Percentiles rank a stretch among this genome's conserved stretches.
Evolutionary conservation across 2,113 vertebrate species (phyloP).

Genomic region (Cryptomyrus ogoouensis): DNA sequence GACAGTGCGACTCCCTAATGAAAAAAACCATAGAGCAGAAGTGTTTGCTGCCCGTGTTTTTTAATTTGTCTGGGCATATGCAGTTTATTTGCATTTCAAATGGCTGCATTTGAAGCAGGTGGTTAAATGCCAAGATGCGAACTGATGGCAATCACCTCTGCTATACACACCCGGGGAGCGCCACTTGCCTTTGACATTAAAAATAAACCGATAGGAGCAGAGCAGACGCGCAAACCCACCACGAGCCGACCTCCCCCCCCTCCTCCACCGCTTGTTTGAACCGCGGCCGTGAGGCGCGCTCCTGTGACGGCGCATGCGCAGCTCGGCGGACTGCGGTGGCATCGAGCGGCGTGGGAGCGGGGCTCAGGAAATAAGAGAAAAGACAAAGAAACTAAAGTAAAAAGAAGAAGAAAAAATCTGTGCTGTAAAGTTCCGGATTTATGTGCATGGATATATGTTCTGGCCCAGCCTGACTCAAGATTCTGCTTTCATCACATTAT

Average conservation of each 20-base stretch:
- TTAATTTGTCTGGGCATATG: constrained; percentile 62
- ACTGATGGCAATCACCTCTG: constrained; percentile 68
- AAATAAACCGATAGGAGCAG: constrained; percentile 45
- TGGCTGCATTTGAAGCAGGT: constrained; percentile 62
- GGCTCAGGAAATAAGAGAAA: constrained; percentile 2
- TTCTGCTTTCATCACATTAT: constrained; percentile 58
- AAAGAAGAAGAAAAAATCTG: constrained; percentile 45
- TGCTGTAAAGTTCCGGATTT: not conserved
- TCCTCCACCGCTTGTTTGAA: not conserved
- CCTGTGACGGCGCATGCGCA: not conserved
- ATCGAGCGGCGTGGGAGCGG: not conserved
- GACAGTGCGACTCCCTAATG: constrained; percentile 50
- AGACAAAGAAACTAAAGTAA: constrained; percentile 38
- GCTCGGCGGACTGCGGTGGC: not conserved
- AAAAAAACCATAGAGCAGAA: constrained; percentile 56
- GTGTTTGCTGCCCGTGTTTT: constrained; percentile 47
- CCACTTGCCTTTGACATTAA: constrained; percentile 61
- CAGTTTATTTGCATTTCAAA: constrained; percentile 74
- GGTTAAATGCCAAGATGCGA: constrained; percentile 71
- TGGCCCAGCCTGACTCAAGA: constrained; percentile 45
- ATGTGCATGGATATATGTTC: constrained; percentile 43
- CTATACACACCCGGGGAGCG: constrained; percentile 47
- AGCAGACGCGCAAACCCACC: constrained; percentile 40
- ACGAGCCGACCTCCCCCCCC: constrained; percentile 3
- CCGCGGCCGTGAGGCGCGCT: not conserved